Evolutionary conservation across 2,113 vertebrate species (phyloP).

Genomic region (Proteles cristata): DNA sequence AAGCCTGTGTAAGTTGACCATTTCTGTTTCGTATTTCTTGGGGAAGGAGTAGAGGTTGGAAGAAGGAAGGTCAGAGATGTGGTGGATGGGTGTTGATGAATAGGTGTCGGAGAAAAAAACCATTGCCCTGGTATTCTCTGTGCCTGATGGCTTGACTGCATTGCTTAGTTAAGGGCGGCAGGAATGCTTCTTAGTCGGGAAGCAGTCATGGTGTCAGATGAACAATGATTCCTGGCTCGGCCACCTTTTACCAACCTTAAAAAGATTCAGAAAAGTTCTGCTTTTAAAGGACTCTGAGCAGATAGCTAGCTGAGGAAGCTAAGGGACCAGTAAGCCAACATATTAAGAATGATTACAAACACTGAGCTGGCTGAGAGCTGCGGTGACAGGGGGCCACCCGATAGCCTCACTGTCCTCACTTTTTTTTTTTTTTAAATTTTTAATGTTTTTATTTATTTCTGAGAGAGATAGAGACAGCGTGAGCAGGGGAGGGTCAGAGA

Average conservation of each 20-base stretch:
- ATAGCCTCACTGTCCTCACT: neutral
- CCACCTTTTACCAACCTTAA: slow-evolving; percentile 1
- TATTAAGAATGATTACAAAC: neutral
- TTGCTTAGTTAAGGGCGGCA: neutral
- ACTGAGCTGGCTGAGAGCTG: neutral
- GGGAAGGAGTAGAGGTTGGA: neutral
- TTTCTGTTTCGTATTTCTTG: neutral
- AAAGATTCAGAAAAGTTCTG: neutral
- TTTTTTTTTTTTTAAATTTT: too few species aligned
- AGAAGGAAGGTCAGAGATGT: neutral
- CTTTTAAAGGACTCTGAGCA: neutral
- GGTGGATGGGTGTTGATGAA: neutral
- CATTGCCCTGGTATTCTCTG: neutral
- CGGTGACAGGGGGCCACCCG: neutral
- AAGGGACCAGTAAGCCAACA: neutral
- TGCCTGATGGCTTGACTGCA: slow-evolving; percentile 3
- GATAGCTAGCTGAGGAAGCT: neutral
- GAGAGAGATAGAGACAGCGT: too few species aligned
- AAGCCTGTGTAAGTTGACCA: neutral
- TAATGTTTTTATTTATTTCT: too few species aligned
- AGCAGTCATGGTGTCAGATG: neutral
- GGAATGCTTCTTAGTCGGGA: neutral
- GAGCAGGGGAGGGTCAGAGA: too few species aligned
- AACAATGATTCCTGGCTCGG: neutral
- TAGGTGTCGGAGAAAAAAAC: neutral